phyloP scores from a whole-genome alignment of 2,113 vertebrate species.

The Larimichthys polyactis region DNA sequence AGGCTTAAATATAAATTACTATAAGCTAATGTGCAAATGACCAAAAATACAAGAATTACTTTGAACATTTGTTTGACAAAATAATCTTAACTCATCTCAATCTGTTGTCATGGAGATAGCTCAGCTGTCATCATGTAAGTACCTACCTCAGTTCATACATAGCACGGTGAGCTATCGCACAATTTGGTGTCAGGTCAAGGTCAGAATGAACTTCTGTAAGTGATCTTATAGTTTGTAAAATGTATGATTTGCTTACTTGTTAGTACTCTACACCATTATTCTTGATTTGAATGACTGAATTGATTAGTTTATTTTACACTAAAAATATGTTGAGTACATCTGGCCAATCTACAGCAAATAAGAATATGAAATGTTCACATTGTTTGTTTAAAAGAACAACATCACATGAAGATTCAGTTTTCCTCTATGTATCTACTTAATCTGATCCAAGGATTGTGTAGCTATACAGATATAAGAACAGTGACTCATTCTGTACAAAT shows the following conservation, averaged over 20 bases:
- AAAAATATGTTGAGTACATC: not conserved
- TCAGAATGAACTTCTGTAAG: not conserved
- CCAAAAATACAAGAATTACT: too few species aligned
- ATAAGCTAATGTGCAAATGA: not conserved
- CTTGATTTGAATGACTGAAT: too few species aligned
- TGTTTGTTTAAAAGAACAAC: not conserved
- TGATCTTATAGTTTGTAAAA: not conserved
- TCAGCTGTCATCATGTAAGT: not conserved
- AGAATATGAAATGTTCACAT: not conserved
- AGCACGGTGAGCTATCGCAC: not conserved
- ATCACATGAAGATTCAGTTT: not conserved
- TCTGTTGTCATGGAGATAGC: not conserved
- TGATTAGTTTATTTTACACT: not conserved
- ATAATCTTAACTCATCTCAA: too few species aligned
- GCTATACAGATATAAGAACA: not conserved
- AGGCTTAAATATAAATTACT: not conserved
- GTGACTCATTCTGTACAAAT: not conserved
- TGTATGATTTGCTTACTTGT: not conserved
- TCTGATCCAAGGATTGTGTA: not conserved
- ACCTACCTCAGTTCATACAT: not conserved
- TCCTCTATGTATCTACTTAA: not conserved
- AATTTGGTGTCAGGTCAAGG: not conserved
- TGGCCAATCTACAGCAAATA: not conserved
- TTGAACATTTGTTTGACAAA: too few species aligned
- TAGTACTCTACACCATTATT: not conserved